These are phyloP conservation scores for Hirtodrosophila trivittata DNA, from an alignment of 2,888 invertebrate species.

Conservation along the genomic window DNA sequence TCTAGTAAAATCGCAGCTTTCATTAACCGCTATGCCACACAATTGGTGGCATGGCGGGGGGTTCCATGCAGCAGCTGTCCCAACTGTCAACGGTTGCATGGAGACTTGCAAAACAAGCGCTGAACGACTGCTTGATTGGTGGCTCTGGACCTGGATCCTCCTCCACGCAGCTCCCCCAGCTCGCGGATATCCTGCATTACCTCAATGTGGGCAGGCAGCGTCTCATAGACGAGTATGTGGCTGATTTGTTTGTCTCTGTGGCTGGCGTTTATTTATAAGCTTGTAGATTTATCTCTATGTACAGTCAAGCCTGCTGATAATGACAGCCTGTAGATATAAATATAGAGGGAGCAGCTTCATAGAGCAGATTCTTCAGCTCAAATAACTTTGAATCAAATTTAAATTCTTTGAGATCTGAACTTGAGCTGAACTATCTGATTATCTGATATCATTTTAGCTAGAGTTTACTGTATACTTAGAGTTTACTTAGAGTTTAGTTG, in stretches of 20 bases:
- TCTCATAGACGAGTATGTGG: conserved; percentile 2
- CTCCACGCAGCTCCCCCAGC: neutral
- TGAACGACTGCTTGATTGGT: conserved; percentile 36
- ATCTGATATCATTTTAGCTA: no score
- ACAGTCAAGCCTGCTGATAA: neutral
- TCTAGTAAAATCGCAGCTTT: conserved; percentile 65
- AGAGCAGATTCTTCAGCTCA: no score
- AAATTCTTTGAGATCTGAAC: no score
- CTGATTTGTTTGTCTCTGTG: conserved; percentile 37
- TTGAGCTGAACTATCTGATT: no score
- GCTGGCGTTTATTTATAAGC: conserved; percentile 37
- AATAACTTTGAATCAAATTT: no score
- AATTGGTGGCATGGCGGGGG: conserved; percentile 7
- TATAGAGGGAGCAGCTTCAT: no score
- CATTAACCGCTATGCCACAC: conserved; percentile 73
- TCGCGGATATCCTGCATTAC: neutral
- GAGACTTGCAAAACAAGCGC: conserved; percentile 32
- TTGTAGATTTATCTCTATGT: neutral
- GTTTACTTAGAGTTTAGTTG: no score
- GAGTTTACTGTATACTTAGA: no score
- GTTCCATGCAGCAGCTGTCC: conserved; percentile 33
- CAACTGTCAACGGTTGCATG: conserved; percentile 55
- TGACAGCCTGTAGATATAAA: conserved; percentile 41
- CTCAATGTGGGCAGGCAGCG: neutral
- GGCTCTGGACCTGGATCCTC: conserved; percentile 1